Evolutionary conservation across 2,797 vertebrate species (phyloP).

Genomic region (Mus caroli): DNA sequence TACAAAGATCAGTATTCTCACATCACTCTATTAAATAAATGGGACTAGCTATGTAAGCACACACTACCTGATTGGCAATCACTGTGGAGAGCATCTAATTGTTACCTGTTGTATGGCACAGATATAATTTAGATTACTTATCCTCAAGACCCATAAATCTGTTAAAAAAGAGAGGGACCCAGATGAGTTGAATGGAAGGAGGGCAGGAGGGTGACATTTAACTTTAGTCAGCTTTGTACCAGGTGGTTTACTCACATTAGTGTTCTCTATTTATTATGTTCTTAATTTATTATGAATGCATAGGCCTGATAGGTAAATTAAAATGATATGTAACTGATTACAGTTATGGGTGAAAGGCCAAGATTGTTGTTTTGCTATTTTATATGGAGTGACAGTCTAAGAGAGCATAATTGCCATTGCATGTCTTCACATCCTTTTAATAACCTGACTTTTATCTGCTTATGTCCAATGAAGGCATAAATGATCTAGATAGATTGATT

Average conservation of each 20-base stretch:
- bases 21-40: not conserved
- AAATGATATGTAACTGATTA: not conserved
- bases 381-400: not conserved
- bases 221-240: not conserved
- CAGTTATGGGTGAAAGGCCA: not conserved
- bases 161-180: not conserved
- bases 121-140: not conserved
- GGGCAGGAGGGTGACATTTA: too few species aligned
- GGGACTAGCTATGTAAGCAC: not conserved
- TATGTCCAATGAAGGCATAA: slow-evolving; percentile 20
- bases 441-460: slow-evolving; percentile 30
- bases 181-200: not conserved
- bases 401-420: not conserved
- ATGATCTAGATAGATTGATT: not conserved
- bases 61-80: not conserved
- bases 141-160: not conserved
- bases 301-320: not conserved
- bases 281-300: too few species aligned
- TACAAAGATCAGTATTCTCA: not conserved
- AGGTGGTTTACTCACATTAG: not conserved
- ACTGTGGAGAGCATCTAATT: not conserved
- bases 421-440: not conserved
- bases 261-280: not conserved
- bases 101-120: not conserved
- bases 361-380: slow-evolving; percentile 36